Evolutionary conservation across 2,113 vertebrate genomes (phyloP).

Genomic region (Petroica traversi): DNA sequence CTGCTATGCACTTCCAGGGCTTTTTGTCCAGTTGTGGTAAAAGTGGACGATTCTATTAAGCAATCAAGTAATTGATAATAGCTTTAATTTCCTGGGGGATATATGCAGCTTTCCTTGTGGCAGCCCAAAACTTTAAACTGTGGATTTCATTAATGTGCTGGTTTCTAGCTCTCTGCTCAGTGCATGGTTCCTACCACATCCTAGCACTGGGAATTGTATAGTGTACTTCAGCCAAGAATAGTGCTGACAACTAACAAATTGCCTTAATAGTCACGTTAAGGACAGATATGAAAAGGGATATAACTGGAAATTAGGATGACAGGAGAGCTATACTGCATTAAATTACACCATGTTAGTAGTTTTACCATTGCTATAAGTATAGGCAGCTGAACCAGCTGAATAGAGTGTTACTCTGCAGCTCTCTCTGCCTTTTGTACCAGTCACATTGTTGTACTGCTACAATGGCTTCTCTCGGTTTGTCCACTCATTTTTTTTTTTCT

Average conservation of each 20-base stretch:
- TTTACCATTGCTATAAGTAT: neutral
- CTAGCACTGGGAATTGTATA: neutral
- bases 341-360: neutral
- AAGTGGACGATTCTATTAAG: neutral
- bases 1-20: neutral
- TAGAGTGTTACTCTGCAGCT: neutral
- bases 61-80: neutral
- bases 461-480: neutral
- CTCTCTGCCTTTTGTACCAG: neutral
- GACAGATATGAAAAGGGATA: neutral
- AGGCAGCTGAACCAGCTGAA: neutral
- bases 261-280: neutral
- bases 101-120: neutral
- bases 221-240: neutral
- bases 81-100: conserved; percentile 6
- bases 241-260: neutral
- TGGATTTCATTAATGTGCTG: conserved; percentile 21
- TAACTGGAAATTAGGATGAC: neutral
- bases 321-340: neutral
- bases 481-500: neutral
- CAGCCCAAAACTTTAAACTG: conserved; percentile 2
- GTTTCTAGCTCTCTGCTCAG: neutral
- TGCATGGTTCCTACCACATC: neutral
- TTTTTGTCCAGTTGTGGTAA: conserved; percentile 8
- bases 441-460: neutral